phyloP scores from a whole-genome alignment of 2,113 vertebrate genomes.

The Cnemophilus loriae region DNA sequence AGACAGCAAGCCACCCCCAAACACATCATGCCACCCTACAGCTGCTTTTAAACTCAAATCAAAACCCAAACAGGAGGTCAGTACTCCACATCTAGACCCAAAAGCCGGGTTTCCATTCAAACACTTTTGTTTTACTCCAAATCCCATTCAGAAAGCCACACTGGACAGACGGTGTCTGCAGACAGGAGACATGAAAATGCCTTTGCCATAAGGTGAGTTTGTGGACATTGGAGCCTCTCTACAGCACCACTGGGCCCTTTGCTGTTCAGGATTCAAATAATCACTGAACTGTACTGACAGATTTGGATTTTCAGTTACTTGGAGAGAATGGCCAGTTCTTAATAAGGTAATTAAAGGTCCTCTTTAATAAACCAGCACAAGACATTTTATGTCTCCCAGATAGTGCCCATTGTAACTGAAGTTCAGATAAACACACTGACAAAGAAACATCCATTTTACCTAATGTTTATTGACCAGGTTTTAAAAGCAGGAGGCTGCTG shows the following conservation, averaged over 20 bases:
- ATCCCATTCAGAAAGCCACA: not conserved
- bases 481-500: not conserved
- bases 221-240: not conserved
- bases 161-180: not conserved
- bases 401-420: not conserved
- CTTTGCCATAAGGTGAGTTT: rapidly evolving
- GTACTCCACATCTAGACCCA: not conserved
- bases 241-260: not conserved
- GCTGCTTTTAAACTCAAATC: not conserved
- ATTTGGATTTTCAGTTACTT: not conserved
- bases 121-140: not conserved
- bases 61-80: not conserved
- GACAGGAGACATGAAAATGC: not conserved
- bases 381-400: not conserved
- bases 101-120: not conserved
- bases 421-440: not conserved
- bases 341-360: conserved; percentile 31
- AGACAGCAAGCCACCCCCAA: not conserved
- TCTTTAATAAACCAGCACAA: conserved; percentile 33
- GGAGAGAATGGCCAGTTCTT: not conserved
- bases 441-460: conserved; percentile 5
- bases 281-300: not conserved
- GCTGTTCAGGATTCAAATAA: not conserved
- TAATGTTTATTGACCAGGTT: conserved; percentile 6
- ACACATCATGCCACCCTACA: not conserved